Conservation (phyloP, 1,140 invertebrate species). For the Zaprionus inermis region DNA sequence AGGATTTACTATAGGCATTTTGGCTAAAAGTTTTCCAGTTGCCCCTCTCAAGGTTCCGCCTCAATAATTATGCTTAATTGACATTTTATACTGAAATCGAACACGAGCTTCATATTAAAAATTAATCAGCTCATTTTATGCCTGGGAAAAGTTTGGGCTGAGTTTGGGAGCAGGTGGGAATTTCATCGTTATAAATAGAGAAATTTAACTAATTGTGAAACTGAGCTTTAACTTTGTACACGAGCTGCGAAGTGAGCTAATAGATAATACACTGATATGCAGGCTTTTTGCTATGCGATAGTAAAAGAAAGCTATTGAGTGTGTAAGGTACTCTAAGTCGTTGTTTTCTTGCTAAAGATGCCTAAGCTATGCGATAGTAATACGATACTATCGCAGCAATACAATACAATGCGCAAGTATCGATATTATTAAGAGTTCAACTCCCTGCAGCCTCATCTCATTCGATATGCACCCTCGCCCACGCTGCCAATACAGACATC, state of each 20-base stretch:
- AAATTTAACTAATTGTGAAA: background rate
- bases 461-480: background rate
- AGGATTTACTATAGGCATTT: constrained; percentile 24
- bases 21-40: constrained; percentile 4
- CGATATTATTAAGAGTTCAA: background rate
- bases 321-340: too few species aligned
- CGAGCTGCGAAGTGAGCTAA: background rate
- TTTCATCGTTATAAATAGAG: background rate
- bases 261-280: background rate
- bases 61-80: constrained; percentile 24
- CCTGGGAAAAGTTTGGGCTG: background rate
- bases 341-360: too few species aligned
- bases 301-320: background rate
- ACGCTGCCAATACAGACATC: background rate
- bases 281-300: background rate
- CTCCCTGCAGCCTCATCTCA: background rate
- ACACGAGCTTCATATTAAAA: constrained; percentile 16
- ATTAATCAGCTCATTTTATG: background rate
- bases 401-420: background rate
- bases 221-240: background rate
- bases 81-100: constrained; percentile 18
- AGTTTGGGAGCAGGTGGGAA: background rate
- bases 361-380: background rate
- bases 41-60: background rate
- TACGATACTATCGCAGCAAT: background rate